Base-by-base conservation (phyloP, 2,888 invertebrate species). In the Dryobota labecula region DNA sequence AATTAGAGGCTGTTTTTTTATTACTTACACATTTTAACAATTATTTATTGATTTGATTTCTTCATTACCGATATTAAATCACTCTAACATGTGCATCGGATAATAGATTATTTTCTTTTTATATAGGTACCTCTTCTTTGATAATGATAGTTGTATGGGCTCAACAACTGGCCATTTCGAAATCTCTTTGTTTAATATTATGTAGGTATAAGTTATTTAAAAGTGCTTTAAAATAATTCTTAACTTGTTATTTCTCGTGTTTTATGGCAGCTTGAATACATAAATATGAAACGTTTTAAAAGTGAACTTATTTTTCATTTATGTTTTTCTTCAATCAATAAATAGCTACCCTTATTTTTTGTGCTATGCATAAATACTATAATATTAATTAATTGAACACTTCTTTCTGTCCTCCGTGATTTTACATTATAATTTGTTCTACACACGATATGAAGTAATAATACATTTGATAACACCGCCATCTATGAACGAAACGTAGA, bases 401-500 rank as follows among this genome's bases (percentile, higher is more conserved):
- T n/a, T n/a, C n/a, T n/a, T n/a, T n/a, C n/a, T n/a, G n/a, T n/a
- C n/a, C n/a, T n/a, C n/a, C n/a, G n/a, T n/a, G n/a, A n/a, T 38
- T 11, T 18, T 11, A 58, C 3, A 18, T 18, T 24, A 7, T 2
- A 49, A 5, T 49, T 1, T 1, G 18, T 20, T 20, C 2, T 43
- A n/a, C n/a, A n/a, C n/a, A n/a, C 18, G 2, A 24, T 4, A n/a
- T 5, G 5, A 8, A 5, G n/a, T 9, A 6, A 11, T 8, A 13
- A 13, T n/a, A 13, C n/a, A 1, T 11, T 56, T 62, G 8, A 30
- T 30, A 30, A 60, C 38, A 73, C 7, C 3, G 83, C 84, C 82
- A 80, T 84, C 83, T 84, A 62, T 75, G 38, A 53, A 15, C 33
- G 0, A 27, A 27, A 18, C n/a, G 9, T 8, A 9, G n/a, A 2